These are phyloP conservation scores for Tiliqua scincoides DNA, from an alignment of 2,113 vertebrate species.

Conservation along the genomic window DNA sequence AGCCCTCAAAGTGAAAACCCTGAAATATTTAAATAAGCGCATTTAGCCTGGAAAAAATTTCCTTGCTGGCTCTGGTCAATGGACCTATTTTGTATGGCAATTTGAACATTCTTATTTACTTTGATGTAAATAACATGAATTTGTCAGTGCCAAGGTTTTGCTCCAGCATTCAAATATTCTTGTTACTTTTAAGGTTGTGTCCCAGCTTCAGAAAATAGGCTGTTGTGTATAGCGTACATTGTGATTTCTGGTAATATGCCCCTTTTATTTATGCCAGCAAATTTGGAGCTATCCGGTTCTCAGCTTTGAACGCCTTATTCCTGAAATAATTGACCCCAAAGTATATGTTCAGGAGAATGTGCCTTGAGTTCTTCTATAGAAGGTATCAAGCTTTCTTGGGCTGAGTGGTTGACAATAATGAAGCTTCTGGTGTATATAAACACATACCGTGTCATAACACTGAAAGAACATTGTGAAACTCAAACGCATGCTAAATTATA, in stretches of 20 bases:
- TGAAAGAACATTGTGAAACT: constrained; percentile 1
- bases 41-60: not conserved
- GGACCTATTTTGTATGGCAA: not conserved
- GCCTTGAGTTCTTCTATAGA: not conserved
- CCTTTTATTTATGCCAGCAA: not conserved
- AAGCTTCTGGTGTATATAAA: not conserved
- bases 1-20: not conserved
- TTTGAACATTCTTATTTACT: not conserved
- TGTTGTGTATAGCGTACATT: not conserved
- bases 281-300: not conserved
- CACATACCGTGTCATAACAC: not conserved
- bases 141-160: not conserved
- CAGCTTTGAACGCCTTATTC: not conserved
- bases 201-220: not conserved
- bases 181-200: not conserved
- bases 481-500: constrained; percentile 4
- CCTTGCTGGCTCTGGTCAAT: not conserved
- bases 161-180: not conserved
- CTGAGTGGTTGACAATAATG: not conserved
- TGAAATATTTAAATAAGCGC: not conserved
- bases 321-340: not conserved
- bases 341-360: not conserved
- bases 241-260: not conserved
- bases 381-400: not conserved
- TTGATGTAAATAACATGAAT: not conserved